Base-by-base conservation (phyloP, 2,113 vertebrate genomes). In the Emberiza fucata region DNA sequence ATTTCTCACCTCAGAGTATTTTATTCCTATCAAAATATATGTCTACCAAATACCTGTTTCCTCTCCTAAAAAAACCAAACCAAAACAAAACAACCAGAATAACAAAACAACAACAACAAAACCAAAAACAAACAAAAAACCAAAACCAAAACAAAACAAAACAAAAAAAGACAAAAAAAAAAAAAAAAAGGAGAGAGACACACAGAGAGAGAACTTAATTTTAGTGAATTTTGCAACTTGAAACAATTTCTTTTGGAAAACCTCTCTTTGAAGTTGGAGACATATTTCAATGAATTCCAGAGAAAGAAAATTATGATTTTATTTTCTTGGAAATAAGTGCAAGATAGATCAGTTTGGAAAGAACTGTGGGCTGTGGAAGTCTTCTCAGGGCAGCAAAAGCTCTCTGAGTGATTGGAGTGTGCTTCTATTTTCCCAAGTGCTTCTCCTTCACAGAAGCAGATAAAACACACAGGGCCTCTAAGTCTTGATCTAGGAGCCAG, bases 401-500 rank as follows among this genome's bases (percentile, higher is more conserved):
- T 75, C 56, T 61, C 47, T 47, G 57, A 68, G 50, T 48, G 75
- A 35, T 6, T 82, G 70, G 61, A 82, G n/a, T 13, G 35, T 44
- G 22, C 70, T 53, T 59, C 42, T 39, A 15, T 70, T 77, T 48
- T 64, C 37, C 65, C 35, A 85, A 66, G 70, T 39, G 24, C 56
- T 90, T 51, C 88, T 89, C 56, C 65, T 73, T 60, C 1, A 4
- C 11, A 78, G 63, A 93, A 73, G 53, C 37, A 83, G 76, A 75
- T 84, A 76, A 86, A 91, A 87, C 35, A 86, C 0, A 0, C 5
- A 4, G 25, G 28, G 35, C 6, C 57, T 24, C n/a, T 23, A 64
- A 76, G 25, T 54, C 73, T 81, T 65, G 83, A 96, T 84, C 81
- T 66, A 75, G 70, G 23, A 79, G 47, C 31, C 61, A 86, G 65